Base-by-base conservation (phyloP, 2,113 vertebrate species). In the Nesoenas mayeri region DNA sequence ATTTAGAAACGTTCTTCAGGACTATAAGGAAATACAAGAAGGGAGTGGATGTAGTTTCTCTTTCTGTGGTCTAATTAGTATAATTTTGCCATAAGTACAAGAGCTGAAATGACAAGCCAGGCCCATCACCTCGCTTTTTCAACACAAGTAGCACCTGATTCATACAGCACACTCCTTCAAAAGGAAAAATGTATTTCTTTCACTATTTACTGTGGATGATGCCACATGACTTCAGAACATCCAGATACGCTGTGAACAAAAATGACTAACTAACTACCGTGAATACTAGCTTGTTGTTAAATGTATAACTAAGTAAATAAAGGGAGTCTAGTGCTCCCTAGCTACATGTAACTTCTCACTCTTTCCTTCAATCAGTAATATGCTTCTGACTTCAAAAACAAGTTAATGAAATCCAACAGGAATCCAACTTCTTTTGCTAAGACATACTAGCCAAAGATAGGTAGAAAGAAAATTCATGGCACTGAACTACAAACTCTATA, bases 381-480 rank as follows among this genome's bases (percentile, higher is more conserved):
- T 6, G 57, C 15, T 29, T 64, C 3, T 22, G 8, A 67, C 60
- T 69, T 86, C n/a, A 81, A 32, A 78, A 72, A 64, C 17, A 62
- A 57, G 48, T 5, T 87, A 18, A 10, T 5, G 34, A 44, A 83
- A 58, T 38, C 38, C 38, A 58, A 61, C 11, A 11, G 36, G 34
- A 73, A 89, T 42, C 48, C 72, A 56, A 25, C 38, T 80, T 80
- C 32, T 91, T 79, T 78, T 65, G 47, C 42, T 48, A 90, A 85
- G 28, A 34, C 32, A 26, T 21, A 42, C 10, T 32, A 50, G 70
- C 4, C 38, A 42, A 73, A 85, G 65, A 72, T 2, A 6, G 26
- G 34, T 58, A 12, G 12, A 64, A 58, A 86, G 32, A 56, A 73
- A 26, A 74, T 58, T 54, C 70, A 38, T 14, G 11, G 56, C n/a